Evolutionary conservation across 2,797 vertebrate species (phyloP).

Genomic region (Leontopithecus rosalia): DNA sequence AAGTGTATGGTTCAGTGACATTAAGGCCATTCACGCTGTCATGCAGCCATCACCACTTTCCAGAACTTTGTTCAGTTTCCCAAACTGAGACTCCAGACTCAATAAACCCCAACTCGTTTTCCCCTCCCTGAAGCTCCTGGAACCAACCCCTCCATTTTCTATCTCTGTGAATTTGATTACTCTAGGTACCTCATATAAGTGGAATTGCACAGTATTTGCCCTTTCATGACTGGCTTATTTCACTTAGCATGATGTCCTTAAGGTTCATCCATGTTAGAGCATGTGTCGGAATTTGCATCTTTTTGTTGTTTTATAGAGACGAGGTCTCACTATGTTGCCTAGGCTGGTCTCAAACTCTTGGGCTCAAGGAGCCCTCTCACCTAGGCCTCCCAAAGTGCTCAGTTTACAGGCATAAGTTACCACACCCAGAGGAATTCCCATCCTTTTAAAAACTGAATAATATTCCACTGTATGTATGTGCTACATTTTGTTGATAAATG

Average conservation of each 20-base stretch:
- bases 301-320: not conserved
- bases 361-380: not conserved
- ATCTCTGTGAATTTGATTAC: not conserved
- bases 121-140: not conserved
- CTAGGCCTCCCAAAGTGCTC: not conserved
- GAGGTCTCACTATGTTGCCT: not conserved
- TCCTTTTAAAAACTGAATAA: not conserved
- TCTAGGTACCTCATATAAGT: not conserved
- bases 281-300: not conserved
- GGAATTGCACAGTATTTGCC: not conserved
- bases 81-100: not conserved
- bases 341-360: not conserved
- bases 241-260: not conserved
- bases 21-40: not conserved
- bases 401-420: not conserved
- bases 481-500: not conserved
- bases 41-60: fast-evolving
- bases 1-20: not conserved
- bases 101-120: not conserved
- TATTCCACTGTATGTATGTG: not conserved
- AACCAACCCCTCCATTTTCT: not conserved
- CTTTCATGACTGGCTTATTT: not conserved
- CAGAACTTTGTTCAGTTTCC: not conserved
- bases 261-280: not conserved
- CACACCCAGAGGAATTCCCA: too few species aligned